Percentiles rank a stretch among this genome's conserved stretches.
These are phyloP conservation scores for Luehdorfia chinensis DNA, from an alignment of 1,140 invertebrate species.

Conservation along the genomic window DNA sequence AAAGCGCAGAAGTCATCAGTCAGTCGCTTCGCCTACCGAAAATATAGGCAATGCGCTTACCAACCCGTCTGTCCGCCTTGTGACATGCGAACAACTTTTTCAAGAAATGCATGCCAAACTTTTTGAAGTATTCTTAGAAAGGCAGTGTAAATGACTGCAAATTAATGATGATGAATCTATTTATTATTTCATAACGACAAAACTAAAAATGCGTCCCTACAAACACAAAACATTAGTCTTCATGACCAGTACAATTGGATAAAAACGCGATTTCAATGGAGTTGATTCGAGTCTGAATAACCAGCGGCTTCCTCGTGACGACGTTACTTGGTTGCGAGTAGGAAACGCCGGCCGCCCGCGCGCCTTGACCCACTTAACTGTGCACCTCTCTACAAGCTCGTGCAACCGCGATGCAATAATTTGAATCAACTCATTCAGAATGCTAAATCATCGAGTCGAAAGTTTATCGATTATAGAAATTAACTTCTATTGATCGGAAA, in stretches of 20 bases:
- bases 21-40: too few relatives aligned
- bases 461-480: not conserved
- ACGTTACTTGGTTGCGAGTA: slow-evolving; percentile 31
- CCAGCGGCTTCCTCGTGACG: slow-evolving; percentile 54
- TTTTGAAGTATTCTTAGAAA: too few relatives aligned
- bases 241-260: slow-evolving; percentile 4
- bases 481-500: too few relatives aligned
- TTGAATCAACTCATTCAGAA: not conserved
- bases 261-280: slow-evolving; percentile 30
- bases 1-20: too few relatives aligned
- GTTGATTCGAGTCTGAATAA: slow-evolving; percentile 45
- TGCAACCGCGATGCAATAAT: slow-evolving; percentile 1
- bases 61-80: too few relatives aligned
- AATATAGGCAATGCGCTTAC: too few relatives aligned
- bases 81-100: too few relatives aligned
- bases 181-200: too few relatives aligned
- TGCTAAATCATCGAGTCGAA: not conserved
- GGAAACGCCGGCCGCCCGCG: slow-evolving; percentile 52
- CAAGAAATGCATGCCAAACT: too few relatives aligned
- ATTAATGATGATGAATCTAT: too few relatives aligned
- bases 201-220: too few relatives aligned
- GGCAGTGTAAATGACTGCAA: too few relatives aligned
- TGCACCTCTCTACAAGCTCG: slow-evolving; percentile 25
- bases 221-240: slow-evolving; percentile 9
- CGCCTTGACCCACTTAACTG: slow-evolving; percentile 63